Conservation (phyloP, 2,113 vertebrate genomes). For the Callionymus lyra region DNA sequence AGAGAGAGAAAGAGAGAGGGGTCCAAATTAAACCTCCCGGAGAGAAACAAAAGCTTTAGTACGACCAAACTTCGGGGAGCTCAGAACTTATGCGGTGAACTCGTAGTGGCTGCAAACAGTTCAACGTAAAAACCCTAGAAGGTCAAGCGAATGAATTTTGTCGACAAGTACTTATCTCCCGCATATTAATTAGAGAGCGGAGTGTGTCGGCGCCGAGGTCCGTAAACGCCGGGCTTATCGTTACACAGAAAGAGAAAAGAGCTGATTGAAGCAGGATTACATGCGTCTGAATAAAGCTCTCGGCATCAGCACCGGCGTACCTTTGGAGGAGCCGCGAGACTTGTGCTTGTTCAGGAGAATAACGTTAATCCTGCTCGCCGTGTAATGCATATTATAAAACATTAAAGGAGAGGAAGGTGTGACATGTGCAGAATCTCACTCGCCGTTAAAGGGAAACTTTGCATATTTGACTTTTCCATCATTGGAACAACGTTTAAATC, state of each 20-base stretch:
- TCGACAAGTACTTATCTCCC: slow-evolving; percentile 66
- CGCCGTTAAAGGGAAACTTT: slow-evolving; percentile 1
- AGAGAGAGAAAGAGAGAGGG: slow-evolving; percentile 23
- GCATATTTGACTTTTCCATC: no score
- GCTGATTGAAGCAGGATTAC: slow-evolving; percentile 72
- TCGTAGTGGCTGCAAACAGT: slow-evolving; percentile 50
- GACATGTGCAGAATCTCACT: slow-evolving; percentile 5
- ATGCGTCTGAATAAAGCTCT: slow-evolving; percentile 61
- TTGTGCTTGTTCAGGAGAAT: slow-evolving; percentile 42
- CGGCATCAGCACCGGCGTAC: slow-evolving; percentile 57
- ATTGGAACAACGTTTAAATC: no score
- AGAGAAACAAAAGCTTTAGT: slow-evolving; percentile 38
- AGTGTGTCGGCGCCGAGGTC: slow-evolving; percentile 43
- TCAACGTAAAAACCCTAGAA: slow-evolving; percentile 61
- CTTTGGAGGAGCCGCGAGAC: slow-evolving; percentile 37
- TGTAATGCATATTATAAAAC: slow-evolving; percentile 18
- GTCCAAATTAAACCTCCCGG: slow-evolving; percentile 49
- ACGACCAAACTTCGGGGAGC: slow-evolving; percentile 36
- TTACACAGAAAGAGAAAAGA: slow-evolving; percentile 58
- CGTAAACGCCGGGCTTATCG: slow-evolving; percentile 65
- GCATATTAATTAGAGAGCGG: slow-evolving; percentile 66
- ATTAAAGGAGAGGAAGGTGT: slow-evolving; percentile 10
- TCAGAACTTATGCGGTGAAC: slow-evolving; percentile 51
- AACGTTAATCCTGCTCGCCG: slow-evolving; percentile 12
- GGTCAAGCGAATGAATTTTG: slow-evolving; percentile 66